phyloP scores from a whole-genome alignment of 2,113 vertebrate species.

The Paralichthys olivaceus region DNA sequence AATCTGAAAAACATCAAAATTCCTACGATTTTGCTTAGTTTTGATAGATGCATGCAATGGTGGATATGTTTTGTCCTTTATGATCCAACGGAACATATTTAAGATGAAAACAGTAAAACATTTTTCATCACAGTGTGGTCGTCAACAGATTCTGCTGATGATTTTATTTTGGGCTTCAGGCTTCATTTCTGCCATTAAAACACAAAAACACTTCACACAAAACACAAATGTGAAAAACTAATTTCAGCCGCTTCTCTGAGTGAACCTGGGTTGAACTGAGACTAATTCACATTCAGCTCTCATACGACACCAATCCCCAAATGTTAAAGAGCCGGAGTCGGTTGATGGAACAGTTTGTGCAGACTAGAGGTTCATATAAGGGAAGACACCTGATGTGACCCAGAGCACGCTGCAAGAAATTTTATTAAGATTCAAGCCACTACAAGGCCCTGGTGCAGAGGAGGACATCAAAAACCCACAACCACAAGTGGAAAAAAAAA shows the following conservation, averaged over 20 bases:
- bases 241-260: neutral
- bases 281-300: conserved; percentile 10
- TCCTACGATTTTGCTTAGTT: too few species aligned
- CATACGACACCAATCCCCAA: conserved; percentile 22
- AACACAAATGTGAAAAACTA: neutral
- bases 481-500: conserved; percentile 11
- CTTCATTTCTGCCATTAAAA: neutral
- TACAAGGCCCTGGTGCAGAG: neutral
- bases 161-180: neutral
- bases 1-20: too few species aligned
- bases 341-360: neutral
- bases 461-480: conserved; percentile 23
- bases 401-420: conserved; percentile 2
- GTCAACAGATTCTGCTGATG: neutral
- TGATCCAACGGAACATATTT: too few species aligned
- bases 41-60: too few species aligned
- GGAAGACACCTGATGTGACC: conserved; percentile 21
- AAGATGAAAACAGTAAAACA: too few species aligned
- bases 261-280: neutral
- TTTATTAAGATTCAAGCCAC: conserved; percentile 24
- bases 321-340: neutral
- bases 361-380: conserved; percentile 21
- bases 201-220: neutral
- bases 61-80: too few species aligned
- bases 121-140: too few species aligned